A percentile compares a stretch with the other conserved stretches of the same genome.
Evolutionary conservation across 2,797 vertebrate species (phyloP).

Genomic region (Danionella dracula): DNA sequence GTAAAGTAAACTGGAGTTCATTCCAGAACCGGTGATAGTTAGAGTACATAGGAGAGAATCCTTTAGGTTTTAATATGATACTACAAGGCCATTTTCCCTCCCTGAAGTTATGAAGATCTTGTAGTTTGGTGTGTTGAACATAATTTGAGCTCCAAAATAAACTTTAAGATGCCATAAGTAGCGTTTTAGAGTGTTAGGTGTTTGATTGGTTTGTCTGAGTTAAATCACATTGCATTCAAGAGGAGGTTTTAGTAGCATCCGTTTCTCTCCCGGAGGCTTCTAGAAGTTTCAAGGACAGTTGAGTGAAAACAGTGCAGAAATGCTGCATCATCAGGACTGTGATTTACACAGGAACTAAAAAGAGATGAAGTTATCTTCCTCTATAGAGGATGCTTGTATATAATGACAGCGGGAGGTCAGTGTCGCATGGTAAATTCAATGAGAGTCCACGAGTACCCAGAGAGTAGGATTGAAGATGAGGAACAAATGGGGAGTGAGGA

Average conservation of each 20-base stretch:
- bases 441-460: neutral
- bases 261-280: neutral
- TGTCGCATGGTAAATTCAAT: slow-evolving; percentile 6
- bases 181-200: no score
- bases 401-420: slow-evolving; percentile 16
- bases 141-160: no score
- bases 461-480: neutral
- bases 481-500: neutral
- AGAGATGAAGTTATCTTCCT: neutral
- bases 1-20: no score
- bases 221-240: neutral
- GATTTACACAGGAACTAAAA: slow-evolving; percentile 13
- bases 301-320: neutral
- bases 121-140: no score
- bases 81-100: no score
- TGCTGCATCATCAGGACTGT: slow-evolving; percentile 30
- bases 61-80: no score
- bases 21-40: no score
- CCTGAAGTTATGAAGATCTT: no score
- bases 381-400: neutral
- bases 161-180: no score
- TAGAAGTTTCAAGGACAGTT: slow-evolving; percentile 13
- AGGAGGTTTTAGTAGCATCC: neutral
- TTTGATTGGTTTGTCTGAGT: neutral
- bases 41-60: no score